Base-by-base conservation (phyloP, 2,113 vertebrate species). In the Prunella fulvescens region DNA sequence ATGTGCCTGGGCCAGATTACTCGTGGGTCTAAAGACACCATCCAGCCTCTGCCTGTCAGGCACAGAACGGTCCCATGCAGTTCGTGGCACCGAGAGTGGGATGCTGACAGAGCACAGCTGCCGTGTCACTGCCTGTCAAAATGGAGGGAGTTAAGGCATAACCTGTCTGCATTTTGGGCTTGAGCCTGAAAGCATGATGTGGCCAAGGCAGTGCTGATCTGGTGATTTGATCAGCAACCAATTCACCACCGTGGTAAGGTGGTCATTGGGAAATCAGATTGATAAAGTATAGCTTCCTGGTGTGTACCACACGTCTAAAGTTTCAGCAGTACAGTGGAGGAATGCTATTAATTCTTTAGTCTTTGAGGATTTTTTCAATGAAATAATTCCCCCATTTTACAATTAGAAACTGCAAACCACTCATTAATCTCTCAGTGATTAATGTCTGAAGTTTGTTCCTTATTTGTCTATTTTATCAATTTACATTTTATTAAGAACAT, bases 371-470 rank as follows among this genome's bases (percentile, higher is more conserved):
- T 66, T 82, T 81, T 40, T 48, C 35, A 42, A 29, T 45, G 62
- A 87, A 89, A 77, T 44, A 76, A 82, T 69, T 69, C 28, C 29
- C 88, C 29, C 24, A 58, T 90, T 96, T 93, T 90, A 66, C 79
- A 92, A 88, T 70, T 88, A 89, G 45, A 72, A 94, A 33, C 35
- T 72, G 45, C 29, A 94, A 87, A 92, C 65, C 17, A 54, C 17
- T 76, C 37, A 31, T 39, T 85, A 70, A 83, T 96, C 23, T 82
- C 70, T 69, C 23, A 47, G 53, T 79, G 60, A 87, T 77, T 91
- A 71, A 62, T 81, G 22, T 48, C 33, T 25, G 19, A 91, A 67
- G 33, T 72, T 91, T 85, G 14, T 56, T 88, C 37, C 78, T 79
- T 57, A 45, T 88, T 86, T 81, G 73, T 82, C 70, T 80, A 28